Evolutionary conservation across 2,113 vertebrate genomes (phyloP).

Genomic region (Callopanchax toddi): DNA sequence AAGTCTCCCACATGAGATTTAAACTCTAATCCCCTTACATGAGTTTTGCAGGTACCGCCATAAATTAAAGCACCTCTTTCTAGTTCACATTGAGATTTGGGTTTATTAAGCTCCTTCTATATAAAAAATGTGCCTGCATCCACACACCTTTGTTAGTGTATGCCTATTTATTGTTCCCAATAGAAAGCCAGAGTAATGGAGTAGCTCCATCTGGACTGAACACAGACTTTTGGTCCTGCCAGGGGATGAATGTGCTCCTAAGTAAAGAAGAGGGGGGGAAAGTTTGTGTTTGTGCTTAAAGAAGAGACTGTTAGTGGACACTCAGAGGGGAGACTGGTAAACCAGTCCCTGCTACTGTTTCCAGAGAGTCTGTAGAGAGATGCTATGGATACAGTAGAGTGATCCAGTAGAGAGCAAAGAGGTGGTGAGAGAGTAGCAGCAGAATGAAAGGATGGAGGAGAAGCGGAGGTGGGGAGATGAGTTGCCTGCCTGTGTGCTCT

Average conservation of each 20-base stretch:
- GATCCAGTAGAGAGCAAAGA: constrained; percentile 19
- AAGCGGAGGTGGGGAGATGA: constrained; percentile 9
- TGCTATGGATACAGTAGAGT: neutral
- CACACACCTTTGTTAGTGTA: neutral
- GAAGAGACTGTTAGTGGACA: constrained; percentile 43
- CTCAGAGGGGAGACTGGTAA: constrained; percentile 43
- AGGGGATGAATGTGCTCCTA: constrained; percentile 54
- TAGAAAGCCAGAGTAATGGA: constrained; percentile 62
- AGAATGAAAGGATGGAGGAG: constrained; percentile 5
- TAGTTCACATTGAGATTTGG: neutral
- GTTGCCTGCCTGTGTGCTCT: constrained; percentile 38
- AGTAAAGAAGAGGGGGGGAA: too few relatives aligned
- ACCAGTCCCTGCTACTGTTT: constrained; percentile 42
- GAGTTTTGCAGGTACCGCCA: constrained; percentile 1
- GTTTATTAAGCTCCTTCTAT: neutral
- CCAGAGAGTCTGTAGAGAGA: constrained; percentile 24
- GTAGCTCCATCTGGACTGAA: constrained; percentile 62
- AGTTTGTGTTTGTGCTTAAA: constrained; percentile 31
- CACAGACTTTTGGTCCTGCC: constrained; percentile 60
- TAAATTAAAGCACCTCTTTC: constrained; percentile 13
- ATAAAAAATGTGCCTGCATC: neutral
- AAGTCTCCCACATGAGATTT: neutral
- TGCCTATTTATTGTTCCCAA: constrained; percentile 16
- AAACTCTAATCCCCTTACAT: neutral
- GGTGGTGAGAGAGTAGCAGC: constrained; percentile 1